phyloP scores from a whole-genome alignment of 2,113 vertebrate genomes.

The Erythrocercus mccallii region DNA sequence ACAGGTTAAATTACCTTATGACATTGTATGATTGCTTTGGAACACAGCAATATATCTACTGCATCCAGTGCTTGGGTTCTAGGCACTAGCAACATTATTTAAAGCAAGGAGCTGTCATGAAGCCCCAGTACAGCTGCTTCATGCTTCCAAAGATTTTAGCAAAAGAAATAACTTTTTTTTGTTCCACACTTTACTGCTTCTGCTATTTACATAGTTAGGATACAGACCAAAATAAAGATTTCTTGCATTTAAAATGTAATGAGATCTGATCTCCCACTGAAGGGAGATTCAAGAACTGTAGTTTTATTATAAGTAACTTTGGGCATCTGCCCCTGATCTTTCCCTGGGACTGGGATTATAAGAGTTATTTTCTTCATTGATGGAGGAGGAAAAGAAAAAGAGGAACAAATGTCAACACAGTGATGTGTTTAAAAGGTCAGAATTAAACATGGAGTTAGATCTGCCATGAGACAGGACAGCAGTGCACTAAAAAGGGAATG shows the following conservation, averaged over 20 bases:
- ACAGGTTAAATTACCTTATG: slow-evolving; percentile 18
- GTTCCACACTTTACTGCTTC: not conserved
- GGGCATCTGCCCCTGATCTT: not conserved
- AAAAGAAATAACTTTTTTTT: not conserved
- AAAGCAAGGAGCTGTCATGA: not conserved
- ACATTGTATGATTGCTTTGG: not conserved
- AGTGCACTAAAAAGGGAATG: not conserved
- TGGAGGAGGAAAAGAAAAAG: not conserved
- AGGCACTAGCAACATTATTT: not conserved
- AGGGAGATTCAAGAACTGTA: not conserved
- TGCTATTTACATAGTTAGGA: not conserved
- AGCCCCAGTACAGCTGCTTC: not conserved
- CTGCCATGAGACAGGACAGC: not conserved
- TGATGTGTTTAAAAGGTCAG: not conserved
- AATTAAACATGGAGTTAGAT: not conserved
- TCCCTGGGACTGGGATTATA: not conserved
- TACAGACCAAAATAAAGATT: not conserved
- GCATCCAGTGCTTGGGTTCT: not conserved
- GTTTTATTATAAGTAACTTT: not conserved
- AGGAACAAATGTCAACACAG: not conserved
- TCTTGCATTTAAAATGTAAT: not conserved
- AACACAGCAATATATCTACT: not conserved
- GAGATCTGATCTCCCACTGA: not conserved
- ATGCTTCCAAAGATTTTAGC: not conserved
- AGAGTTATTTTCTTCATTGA: not conserved